phyloP scores from a whole-genome alignment of 2,797 vertebrate genomes.

The Spondyliosoma cantharus region DNA sequence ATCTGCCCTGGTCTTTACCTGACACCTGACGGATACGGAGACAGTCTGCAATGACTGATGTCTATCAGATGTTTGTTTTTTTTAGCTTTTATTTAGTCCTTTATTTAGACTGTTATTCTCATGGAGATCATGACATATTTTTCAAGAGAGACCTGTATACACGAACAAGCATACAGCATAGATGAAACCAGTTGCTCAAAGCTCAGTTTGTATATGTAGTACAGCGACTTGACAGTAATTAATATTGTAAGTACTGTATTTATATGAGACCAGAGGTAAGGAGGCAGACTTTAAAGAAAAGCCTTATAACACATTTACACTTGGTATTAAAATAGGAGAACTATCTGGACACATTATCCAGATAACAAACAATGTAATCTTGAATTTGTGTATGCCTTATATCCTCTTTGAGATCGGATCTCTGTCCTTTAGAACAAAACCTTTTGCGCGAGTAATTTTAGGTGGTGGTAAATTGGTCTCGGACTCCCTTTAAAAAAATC shows the following conservation, averaged over 20 bases:
- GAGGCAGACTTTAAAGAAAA: not conserved
- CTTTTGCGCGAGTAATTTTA: no score
- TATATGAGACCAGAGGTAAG: not conserved
- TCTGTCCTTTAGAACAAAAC: no score
- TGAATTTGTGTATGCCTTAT: no score
- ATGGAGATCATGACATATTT: not conserved
- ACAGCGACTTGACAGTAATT: not conserved
- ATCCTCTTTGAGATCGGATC: no score
- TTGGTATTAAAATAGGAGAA: no score
- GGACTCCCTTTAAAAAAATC: no score
- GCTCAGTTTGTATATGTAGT: not conserved
- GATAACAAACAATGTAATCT: no score
- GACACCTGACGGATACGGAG: conserved; percentile 61
- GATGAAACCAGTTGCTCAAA: not conserved
- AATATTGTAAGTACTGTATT: not conserved
- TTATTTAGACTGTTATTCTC: not conserved
- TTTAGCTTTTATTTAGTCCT: not conserved
- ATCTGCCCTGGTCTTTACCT: conserved; percentile 48
- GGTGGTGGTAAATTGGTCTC: no score
- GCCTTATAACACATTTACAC: no score
- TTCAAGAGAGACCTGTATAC: not conserved
- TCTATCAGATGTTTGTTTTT: conserved; percentile 14
- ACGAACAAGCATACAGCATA: not conserved
- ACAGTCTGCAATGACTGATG: conserved; percentile 8
- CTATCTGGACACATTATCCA: no score